Evolutionary conservation across 2,797 vertebrate species (phyloP).

Genomic region (Distichodus sexfasciatus): DNA sequence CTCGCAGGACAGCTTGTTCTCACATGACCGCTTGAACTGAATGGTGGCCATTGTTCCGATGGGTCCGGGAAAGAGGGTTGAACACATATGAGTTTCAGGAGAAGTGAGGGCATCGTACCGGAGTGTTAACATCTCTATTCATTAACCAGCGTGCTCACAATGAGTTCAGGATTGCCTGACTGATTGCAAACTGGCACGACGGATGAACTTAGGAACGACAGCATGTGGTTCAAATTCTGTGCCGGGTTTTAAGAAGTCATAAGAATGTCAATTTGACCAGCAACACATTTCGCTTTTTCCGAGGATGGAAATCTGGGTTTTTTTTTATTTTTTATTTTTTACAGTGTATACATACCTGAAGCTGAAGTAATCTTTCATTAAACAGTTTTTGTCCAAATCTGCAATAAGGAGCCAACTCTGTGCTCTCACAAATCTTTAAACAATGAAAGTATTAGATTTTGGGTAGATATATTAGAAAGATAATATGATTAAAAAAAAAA

Average conservation of each 20-base stretch:
- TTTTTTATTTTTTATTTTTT: no score
- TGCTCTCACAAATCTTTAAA: conserved; percentile 9
- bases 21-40: conserved; percentile 70
- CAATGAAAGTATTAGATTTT: conserved; percentile 1
- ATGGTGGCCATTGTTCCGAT: conserved; percentile 64
- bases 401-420: conserved; percentile 16
- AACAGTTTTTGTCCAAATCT: no score
- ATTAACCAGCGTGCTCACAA: neutral
- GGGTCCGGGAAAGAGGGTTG: conserved; percentile 49
- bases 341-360: no score
- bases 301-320: no score
- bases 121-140: conserved; percentile 17
- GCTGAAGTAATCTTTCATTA: no score
- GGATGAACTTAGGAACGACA: neutral
- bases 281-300: neutral
- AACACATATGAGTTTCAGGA: conserved; percentile 20
- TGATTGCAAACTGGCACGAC: neutral
- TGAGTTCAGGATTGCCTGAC: neutral
- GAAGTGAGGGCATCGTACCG: conserved; percentile 1
- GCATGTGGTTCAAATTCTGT: neutral
- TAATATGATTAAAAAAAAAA: conserved; percentile 34
- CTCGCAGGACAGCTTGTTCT: conserved; percentile 39
- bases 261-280: neutral
- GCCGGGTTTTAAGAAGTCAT: neutral
- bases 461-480: conserved; percentile 27